Base-by-base conservation (phyloP, 2,888 invertebrate genomes). In the Hirtodrosophila trivittata region DNA sequence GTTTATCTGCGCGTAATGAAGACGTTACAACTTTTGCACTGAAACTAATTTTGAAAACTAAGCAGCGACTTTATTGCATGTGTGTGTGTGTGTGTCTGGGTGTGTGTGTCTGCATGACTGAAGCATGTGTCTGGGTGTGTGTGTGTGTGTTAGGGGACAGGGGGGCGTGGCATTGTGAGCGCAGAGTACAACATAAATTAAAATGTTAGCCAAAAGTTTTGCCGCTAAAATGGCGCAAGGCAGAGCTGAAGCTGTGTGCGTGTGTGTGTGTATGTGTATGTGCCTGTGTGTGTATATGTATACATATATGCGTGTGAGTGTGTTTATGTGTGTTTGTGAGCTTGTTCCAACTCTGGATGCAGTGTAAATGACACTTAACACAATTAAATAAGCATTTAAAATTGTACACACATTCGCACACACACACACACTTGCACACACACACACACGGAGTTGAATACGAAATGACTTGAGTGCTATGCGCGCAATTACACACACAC, bases 341-440 rank as follows among this genome's bases (percentile, higher is more conserved):
- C 16, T 35, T 33, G 38, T 28, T 37, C 38, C 32, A 38, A 56
- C 49, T 35, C 50, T 50, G 33, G 49, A 56, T 77, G 51, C 66
- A 66, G 69, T 84, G 81, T 69, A 82, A 82, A 81, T 86, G 85
- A 86, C 84, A 82, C 81, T 82, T 82, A 82, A 82, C 81, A 82
- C 81, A 82, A 82, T 82, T 82, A 82, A 86, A 86, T 86, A 86
- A 82, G 84, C 77, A 82, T 82, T 82, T 86, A 86, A 82, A 82
- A 70, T 86, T 81, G 51, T 6, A 46, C 49, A 47, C 50, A 50
- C 49, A 60, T 41, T 47, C 43, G 30, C 59, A 49, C 33, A 41
- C 47, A 35, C 26, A 56, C 26, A 42, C 38, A 38, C 49, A 18
- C 39, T 35, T 10, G 39, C 51, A 51, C 33, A 35, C 26, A 56